These are phyloP conservation scores for Chascanopsetta lugubris DNA, from an alignment of 2,113 vertebrate genomes.

Conservation along the genomic window DNA sequence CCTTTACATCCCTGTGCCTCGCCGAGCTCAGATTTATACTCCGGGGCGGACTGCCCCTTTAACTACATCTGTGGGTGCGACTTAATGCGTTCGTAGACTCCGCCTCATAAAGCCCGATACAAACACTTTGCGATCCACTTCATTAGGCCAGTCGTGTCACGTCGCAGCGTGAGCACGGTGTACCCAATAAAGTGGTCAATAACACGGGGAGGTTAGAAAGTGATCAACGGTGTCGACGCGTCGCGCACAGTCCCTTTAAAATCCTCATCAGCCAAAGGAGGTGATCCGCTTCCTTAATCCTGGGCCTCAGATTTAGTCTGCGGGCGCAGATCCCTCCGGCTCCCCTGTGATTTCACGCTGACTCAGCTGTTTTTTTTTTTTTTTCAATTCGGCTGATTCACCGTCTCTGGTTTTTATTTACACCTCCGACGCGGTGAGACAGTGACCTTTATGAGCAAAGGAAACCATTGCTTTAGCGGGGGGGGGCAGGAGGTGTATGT, in stretches of 20 bases:
- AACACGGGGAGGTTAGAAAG: neutral
- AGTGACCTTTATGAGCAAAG: constrained; percentile 16
- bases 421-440: constrained; percentile 5
- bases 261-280: constrained; percentile 51
- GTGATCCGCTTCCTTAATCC: constrained; percentile 69
- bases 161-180: too few relatives aligned
- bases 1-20: too few relatives aligned
- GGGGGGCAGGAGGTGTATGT: constrained; percentile 1
- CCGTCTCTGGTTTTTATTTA: constrained; percentile 8
- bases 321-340: constrained; percentile 28
- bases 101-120: too few relatives aligned
- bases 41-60: constrained; percentile 18
- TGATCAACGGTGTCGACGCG: neutral
- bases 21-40: constrained; percentile 16
- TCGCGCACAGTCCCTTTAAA: constrained; percentile 51
- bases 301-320: constrained; percentile 22
- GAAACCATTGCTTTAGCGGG: neutral
- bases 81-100: too few relatives aligned
- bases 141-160: too few relatives aligned
- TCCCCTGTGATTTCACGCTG: constrained; percentile 29
- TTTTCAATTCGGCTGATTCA: constrained; percentile 22
- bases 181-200: too few relatives aligned
- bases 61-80: too few relatives aligned
- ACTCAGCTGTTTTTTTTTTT: constrained; percentile 34
- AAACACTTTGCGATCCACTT: too few relatives aligned